Evolutionary conservation across 2,797 vertebrate species (phyloP), one percentile per base, ranked within the genome.

Genomic region (Gymnothorax reevesii): DNA sequence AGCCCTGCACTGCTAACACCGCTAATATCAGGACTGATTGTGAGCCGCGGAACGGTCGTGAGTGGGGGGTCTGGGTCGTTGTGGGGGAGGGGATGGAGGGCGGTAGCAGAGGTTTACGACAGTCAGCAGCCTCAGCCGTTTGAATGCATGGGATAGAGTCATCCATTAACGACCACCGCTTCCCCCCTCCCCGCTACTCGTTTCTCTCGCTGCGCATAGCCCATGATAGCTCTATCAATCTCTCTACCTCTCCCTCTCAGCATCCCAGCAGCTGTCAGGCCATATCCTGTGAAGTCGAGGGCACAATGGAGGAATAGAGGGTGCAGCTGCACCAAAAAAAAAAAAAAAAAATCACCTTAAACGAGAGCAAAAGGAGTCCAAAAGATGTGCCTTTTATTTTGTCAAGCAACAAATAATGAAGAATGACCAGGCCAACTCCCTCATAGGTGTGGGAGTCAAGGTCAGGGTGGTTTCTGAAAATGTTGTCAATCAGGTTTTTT

Each of bases 211-310:
- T 57, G 79, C 60, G 87, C 85, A 88, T 85, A 88, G 82, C 88
- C 86, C 85, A 84, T 57, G 69, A 90, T 88, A 90, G 91, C 92
- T 92, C 87, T 87, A 93, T 93, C 89, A 92, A 91, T 93, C 92
- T 90, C 89, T 83, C 89, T 85, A 75, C 83, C 86, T 88, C 87
- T 85, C 87, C 86, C 86, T 90, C 90, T 91, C 87, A 42, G 33
- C 33, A 90, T 89, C 86, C 88, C 90, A 92, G 79, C 84, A 84
- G 89, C 89, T 91, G 89, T 91, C 91, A 89, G 64, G 87, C 86
- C 84, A 66, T 87, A 90, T 75, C 84, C 59, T 69, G 87, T 84
- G 88, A 86, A 54, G 89, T 88, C 90, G 89, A 89, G 90, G 89
- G 88, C 87, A 88, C 88, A 20, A 80, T n/a, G 79, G 75, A 90